Base-by-base conservation (phyloP, 2,113 vertebrate species). In the Gavia stellata region DNA sequence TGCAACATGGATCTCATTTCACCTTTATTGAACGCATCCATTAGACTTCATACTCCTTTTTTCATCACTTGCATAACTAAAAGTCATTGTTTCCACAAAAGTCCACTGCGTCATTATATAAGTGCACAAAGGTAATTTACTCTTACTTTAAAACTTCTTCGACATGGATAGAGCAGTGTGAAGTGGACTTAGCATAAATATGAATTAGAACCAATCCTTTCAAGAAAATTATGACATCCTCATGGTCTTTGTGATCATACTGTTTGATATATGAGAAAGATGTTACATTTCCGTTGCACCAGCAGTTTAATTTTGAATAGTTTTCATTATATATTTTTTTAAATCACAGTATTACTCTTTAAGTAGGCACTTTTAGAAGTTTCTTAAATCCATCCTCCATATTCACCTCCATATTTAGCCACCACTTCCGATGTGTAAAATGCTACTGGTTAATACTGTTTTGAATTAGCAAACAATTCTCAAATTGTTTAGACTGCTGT, bases 401-500 rank as follows among this genome's bases (percentile, higher is more conserved):
- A 40, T 72, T 75, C 10, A 10, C 17, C 24, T 49, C 52, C 45
- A 33, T 74, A 44, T 80, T 94, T 77, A 95, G 26, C 8, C 42
- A 73, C 13, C 20, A 28, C 25, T 68, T 91, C 66, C 44, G 77
- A 47, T 14, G 13, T 70, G 25, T 29, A 75, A 84, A 94, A 67
- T 62, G 33, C 53, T 92, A 72, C 68, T 81, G 45, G 58, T 89
- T 94, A 94, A 91, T 95, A 67, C 36, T 95, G 40, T 61, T 95
- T 88, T 94, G 58, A 92, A 92, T 91, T 94, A 94, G 38, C 53
- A 92, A 94, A 89, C 55, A 90, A 91, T 85, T 91, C 74, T 77
- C 26, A 75, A 58, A 86, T 58, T 70, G 28, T 95, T 79, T 55
- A 92, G 62, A 58, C n/a, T 82, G 45, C 86, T 91, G 66, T 81